Evolutionary conservation across 2,888 invertebrate species (phyloP).

Genomic region (Margaritifera margaritifera): DNA sequence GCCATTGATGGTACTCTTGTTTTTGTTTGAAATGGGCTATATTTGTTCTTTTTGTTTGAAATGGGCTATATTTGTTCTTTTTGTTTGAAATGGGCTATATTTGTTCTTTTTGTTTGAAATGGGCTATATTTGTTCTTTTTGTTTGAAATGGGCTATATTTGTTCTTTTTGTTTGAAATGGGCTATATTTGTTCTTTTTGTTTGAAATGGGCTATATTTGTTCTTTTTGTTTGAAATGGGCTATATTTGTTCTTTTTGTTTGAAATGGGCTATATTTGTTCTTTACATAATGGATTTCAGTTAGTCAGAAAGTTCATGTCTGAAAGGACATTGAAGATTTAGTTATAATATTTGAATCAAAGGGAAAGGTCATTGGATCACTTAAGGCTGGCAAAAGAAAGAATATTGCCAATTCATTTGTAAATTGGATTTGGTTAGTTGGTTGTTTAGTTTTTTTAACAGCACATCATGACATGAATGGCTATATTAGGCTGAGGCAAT

Average conservation of each 20-base stretch:
- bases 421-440: no score
- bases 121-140: constrained; percentile 4
- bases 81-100: not conserved
- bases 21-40: no score
- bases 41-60: constrained; percentile 2
- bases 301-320: no score
- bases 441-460: no score
- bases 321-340: no score
- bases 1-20: no score
- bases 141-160: constrained; percentile 1
- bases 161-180: constrained; percentile 4
- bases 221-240: constrained; percentile 8
- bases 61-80: constrained; percentile 4
- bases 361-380: no score
- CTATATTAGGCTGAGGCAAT: no score
- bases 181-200: constrained; percentile 2
- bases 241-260: constrained; percentile 3
- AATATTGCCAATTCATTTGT: no score
- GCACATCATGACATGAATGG: no score
- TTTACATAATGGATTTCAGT: constrained; percentile 8
- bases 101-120: constrained; percentile 1
- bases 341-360: no score
- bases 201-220: constrained; percentile 7
- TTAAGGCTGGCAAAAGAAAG: no score
- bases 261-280: constrained; percentile 3